Evolutionary conservation across 2,113 vertebrate genomes (phyloP).

Genomic region (Sebastes schlegelii): DNA sequence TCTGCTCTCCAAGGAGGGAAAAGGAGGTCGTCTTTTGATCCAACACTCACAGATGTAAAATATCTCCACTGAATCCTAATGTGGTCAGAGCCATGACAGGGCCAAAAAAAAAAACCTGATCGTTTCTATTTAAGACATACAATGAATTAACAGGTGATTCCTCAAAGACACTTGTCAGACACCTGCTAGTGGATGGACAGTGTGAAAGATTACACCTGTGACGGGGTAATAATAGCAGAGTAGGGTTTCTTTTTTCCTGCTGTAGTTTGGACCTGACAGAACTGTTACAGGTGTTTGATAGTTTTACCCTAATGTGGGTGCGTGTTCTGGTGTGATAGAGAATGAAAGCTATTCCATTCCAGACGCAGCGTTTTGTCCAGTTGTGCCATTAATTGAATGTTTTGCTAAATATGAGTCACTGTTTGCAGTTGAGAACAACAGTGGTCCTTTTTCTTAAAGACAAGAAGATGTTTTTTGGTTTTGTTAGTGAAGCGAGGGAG

Average conservation of each 20-base stretch:
- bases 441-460: not conserved
- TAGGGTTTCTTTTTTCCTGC: not conserved
- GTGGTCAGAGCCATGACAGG: slow-evolving; percentile 6
- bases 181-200: not conserved
- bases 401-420: not conserved
- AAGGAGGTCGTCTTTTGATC: slow-evolving; percentile 48
- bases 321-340: not conserved
- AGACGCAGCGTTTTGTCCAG: not conserved
- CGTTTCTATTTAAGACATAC: not conserved
- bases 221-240: not conserved
- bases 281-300: not conserved
- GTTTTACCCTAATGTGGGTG: not conserved
- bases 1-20: slow-evolving; percentile 26
- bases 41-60: slow-evolving; percentile 31
- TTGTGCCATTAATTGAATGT: not conserved
- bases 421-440: not conserved
- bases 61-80: slow-evolving; percentile 20
- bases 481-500: not conserved
- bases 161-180: slow-evolving; percentile 11
- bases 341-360: not conserved
- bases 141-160: not conserved
- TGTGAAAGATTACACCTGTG: not conserved
- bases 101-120: not conserved
- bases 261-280: not conserved
- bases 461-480: not conserved